Evolutionary conservation across 2,888 invertebrate genomes (phyloP).

Genomic region (Tipula unca): DNA sequence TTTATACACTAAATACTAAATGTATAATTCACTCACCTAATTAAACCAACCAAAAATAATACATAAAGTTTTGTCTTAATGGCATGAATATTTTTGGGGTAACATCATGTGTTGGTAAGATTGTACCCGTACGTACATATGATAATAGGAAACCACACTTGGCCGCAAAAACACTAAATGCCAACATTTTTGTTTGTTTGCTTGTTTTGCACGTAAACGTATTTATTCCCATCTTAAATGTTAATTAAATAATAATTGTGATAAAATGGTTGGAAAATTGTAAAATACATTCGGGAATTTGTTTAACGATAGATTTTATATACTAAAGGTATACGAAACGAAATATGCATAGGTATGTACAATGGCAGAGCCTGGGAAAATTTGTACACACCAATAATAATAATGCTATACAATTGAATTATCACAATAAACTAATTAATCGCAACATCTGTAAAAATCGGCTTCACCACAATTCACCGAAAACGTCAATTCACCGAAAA

Average conservation of each 20-base stretch:
- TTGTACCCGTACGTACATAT: neutral
- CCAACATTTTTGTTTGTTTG: neutral
- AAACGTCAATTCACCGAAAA: too few species aligned
- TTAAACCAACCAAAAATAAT: neutral
- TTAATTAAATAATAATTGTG: neutral
- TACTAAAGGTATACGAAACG: neutral
- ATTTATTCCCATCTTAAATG: neutral
- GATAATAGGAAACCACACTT: neutral
- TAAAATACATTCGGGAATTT: neutral
- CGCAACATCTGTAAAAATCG: too few species aligned
- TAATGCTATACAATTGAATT: neutral
- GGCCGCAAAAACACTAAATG: neutral
- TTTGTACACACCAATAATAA: neutral
- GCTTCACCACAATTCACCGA: too few species aligned
- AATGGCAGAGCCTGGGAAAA: neutral
- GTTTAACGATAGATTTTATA: neutral
- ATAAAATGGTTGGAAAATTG: neutral
- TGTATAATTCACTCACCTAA: neutral
- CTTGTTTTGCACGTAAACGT: neutral
- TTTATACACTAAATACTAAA: neutral
- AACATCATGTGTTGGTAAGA: neutral
- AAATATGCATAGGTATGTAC: neutral
- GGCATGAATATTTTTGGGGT: neutral
- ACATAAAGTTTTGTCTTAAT: neutral
- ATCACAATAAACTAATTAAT: neutral